Evolutionary conservation across 2,888 invertebrate species (phyloP), one percentile per base, ranked within the genome.

Genomic region (Caradrina kadenii): DNA sequence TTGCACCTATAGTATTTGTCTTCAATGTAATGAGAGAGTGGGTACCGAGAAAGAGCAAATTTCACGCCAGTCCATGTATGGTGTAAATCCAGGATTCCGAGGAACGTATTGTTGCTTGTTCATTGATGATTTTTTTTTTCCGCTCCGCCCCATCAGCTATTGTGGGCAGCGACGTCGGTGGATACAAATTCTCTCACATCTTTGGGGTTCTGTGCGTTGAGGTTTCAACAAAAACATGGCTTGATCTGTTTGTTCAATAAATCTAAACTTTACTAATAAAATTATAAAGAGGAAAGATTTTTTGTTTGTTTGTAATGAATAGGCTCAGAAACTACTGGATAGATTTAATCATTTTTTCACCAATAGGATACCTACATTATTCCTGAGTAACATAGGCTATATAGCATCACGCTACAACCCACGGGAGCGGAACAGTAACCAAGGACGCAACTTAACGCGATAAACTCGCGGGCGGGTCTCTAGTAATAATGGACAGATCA

Each of bases 71-170:
- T 26, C 84, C 88, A 89, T 88, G 88, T 82, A 79, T 83, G 81
- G 82, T 86, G 84, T 87, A 85, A 78, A 72, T 79, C 84, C 86
- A 78, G 88, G 87, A 86, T 89, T 93, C 91, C 85, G 70, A 82
- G 89, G 89, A 93, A 76, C 52, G 67, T 84, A 87, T 91, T 90
- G 88, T 91, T 81, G 77, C 63, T 54, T 71, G 77, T 91, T 91
- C 93, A 93, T 93, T 93, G 91, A 93, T 88, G 85, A 76, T 91
- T 93, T 93, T 93, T 39, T n/a, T 92, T 91, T 81, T 62, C 70
- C 84, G 82, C 86, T 84, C 89, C 90, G 89, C 92, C 91, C 88
- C 86, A 83, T 79, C 79, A 52, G 55, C 87, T 82, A 91, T 94
- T 93, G 93, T 93, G 80, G 87, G 21, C 83, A 77, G 69, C 80